Percentiles rank a stretch among this genome's conserved stretches.
Conservation (phyloP, 2,797 vertebrate species). For the Centropyge bicolor region DNA sequence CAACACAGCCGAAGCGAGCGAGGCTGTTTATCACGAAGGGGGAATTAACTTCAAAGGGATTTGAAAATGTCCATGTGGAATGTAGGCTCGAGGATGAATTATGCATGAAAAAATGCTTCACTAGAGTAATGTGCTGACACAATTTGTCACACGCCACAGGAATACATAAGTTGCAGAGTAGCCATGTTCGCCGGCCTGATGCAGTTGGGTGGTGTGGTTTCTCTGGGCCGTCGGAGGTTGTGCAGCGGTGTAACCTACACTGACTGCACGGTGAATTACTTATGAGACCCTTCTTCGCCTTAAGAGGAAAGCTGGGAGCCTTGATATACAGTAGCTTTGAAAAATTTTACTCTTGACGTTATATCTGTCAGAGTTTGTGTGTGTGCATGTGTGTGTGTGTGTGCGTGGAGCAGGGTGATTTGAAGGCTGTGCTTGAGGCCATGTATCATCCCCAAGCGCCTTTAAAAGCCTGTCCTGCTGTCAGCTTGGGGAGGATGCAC, state of each 20-base stretch:
- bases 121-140: slow-evolving; percentile 71
- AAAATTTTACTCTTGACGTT: slow-evolving; percentile 30
- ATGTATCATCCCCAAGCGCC: slow-evolving; percentile 42
- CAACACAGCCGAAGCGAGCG: slow-evolving; percentile 25
- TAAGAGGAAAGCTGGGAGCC: slow-evolving; percentile 40
- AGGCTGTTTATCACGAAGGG: slow-evolving; percentile 69
- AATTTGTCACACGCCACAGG: slow-evolving; percentile 71
- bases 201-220: slow-evolving; percentile 47
- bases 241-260: slow-evolving; percentile 66
- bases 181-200: slow-evolving; percentile 16
- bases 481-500: slow-evolving; percentile 39
- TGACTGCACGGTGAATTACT: slow-evolving; percentile 65
- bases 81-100: slow-evolving; percentile 69
- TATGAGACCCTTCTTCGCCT: slow-evolving; percentile 60
- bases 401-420: slow-evolving; percentile 19
- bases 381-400: slow-evolving; percentile 15
- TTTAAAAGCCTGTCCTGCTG: slow-evolving; percentile 47
- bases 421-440: slow-evolving; percentile 34
- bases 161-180: slow-evolving; percentile 63
- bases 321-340: slow-evolving; percentile 50
- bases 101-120: slow-evolving; percentile 73
- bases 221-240: slow-evolving; percentile 35
- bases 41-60: slow-evolving; percentile 80
- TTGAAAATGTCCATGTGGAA: slow-evolving; percentile 70
- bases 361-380: slow-evolving; percentile 24